Evolutionary conservation across 2,888 invertebrate species (phyloP).

Genomic region (Rhaphigaster nebulosa): DNA sequence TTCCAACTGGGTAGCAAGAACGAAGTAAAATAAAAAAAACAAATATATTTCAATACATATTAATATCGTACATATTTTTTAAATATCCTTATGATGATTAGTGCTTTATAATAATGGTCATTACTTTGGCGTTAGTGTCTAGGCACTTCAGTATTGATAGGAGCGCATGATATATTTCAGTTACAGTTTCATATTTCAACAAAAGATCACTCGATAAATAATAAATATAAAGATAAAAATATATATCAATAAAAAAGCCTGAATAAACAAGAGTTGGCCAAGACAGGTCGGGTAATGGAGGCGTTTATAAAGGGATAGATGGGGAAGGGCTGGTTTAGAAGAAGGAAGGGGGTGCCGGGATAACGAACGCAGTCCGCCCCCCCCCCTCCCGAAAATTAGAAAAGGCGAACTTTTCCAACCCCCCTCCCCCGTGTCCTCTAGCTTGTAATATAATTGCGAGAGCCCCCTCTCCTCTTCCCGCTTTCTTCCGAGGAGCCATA

Average conservation of each 20-base stretch:
- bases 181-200: neutral
- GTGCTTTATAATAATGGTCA: neutral
- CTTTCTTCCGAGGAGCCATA: constrained; percentile 56
- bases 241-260: constrained; percentile 2
- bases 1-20: no score
- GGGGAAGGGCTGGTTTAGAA: constrained; percentile 48
- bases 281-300: constrained; percentile 51
- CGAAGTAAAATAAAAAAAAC: no score
- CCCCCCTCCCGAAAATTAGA: constrained; percentile 56
- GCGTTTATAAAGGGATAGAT: constrained; percentile 52
- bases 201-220: neutral
- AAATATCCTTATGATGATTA: no score
- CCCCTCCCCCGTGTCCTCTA: constrained; percentile 54
- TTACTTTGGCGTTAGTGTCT: neutral
- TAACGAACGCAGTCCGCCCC: constrained; percentile 55
- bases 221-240: constrained; percentile 19
- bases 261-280: constrained; percentile 43
- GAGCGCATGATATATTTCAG: neutral
- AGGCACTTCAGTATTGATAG: neutral
- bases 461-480: constrained; percentile 45
- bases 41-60: no score
- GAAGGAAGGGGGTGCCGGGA: constrained; percentile 49
- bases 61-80: no score
- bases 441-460: constrained; percentile 59
- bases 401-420: constrained; percentile 58